phyloP scores from a whole-genome alignment of 2,113 vertebrate species.

The Argyrosomus japonicus region DNA sequence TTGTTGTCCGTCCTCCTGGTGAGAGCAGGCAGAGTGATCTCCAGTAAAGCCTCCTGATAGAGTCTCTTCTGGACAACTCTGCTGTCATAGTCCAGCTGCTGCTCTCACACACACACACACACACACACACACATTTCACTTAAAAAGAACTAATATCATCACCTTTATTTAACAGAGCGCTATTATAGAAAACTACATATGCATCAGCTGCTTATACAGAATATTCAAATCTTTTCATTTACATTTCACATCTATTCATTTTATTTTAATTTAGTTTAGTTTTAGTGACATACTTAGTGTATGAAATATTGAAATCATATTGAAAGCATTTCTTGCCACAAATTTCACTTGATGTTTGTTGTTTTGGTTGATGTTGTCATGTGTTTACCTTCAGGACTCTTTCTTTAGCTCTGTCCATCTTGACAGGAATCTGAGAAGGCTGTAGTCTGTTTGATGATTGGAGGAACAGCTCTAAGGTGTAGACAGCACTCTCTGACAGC shows the following conservation, averaged over 20 bases:
- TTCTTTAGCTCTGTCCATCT: slow-evolving; percentile 62
- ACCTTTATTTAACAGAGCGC: neutral
- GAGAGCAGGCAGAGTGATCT: slow-evolving; percentile 68
- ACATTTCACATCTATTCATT: neutral
- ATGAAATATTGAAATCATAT: neutral
- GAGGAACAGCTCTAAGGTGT: slow-evolving; percentile 69
- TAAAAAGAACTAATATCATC: neutral
- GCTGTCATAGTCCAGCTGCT: slow-evolving; percentile 78
- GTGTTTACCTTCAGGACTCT: slow-evolving; percentile 72
- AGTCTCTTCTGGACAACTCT: slow-evolving; percentile 68
- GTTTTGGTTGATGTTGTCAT: neutral
- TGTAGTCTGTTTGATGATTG: slow-evolving; percentile 61
- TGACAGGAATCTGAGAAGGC: slow-evolving; percentile 50
- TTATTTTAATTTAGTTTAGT: neutral
- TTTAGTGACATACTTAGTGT: neutral
- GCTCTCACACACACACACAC: slow-evolving; percentile 59
- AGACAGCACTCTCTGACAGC: slow-evolving; percentile 70
- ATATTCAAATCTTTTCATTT: neutral
- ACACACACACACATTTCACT: slow-evolving; percentile 10
- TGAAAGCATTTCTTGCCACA: neutral
- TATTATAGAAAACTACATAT: neutral
- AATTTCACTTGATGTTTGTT: neutral
- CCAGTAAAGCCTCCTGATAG: slow-evolving; percentile 63
- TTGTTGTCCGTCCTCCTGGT: slow-evolving; percentile 59
- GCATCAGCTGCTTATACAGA: too few relatives aligned